Percentiles rank a stretch among this genome's conserved stretches.
Conservation (phyloP, 2,797 vertebrate genomes). For the Caiman crocodilus region DNA sequence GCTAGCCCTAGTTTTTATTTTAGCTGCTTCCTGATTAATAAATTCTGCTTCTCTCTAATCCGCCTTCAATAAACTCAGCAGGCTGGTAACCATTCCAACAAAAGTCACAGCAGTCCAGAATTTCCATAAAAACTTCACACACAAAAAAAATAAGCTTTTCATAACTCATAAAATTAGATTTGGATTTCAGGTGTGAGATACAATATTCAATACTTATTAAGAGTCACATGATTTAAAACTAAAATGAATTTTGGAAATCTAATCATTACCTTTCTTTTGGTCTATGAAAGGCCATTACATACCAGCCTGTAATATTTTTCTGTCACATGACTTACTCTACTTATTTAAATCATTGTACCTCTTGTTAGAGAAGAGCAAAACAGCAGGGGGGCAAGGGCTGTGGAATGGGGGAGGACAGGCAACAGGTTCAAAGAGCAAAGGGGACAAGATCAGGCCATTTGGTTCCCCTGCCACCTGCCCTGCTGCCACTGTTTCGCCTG, state of each 20-base stretch:
- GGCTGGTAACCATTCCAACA: slow-evolving; percentile 44
- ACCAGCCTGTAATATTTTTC: slow-evolving; percentile 33
- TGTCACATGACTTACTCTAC: slow-evolving; percentile 27
- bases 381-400: too few relatives aligned
- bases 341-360: slow-evolving; percentile 33
- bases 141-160: slow-evolving; percentile 64
- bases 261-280: slow-evolving; percentile 67
- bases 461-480: too few relatives aligned
- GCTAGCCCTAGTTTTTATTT: slow-evolving; percentile 53
- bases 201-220: slow-evolving; percentile 73
- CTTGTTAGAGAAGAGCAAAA: background rate
- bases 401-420: too few relatives aligned
- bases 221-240: slow-evolving; percentile 73
- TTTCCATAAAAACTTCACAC: slow-evolving; percentile 50
- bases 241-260: slow-evolving; percentile 66
- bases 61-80: slow-evolving; percentile 52
- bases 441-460: too few relatives aligned
- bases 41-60: slow-evolving; percentile 65
- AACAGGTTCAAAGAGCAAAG: too few relatives aligned
- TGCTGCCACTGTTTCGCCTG: too few relatives aligned
- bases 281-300: slow-evolving; percentile 54
- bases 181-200: slow-evolving; percentile 34
- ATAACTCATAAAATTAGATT: slow-evolving; percentile 72
- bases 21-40: slow-evolving; percentile 71
- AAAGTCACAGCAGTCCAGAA: slow-evolving; percentile 26